Evolutionary conservation across 1,140 invertebrate species (phyloP).

Genomic region (Atta cephalotes): DNA sequence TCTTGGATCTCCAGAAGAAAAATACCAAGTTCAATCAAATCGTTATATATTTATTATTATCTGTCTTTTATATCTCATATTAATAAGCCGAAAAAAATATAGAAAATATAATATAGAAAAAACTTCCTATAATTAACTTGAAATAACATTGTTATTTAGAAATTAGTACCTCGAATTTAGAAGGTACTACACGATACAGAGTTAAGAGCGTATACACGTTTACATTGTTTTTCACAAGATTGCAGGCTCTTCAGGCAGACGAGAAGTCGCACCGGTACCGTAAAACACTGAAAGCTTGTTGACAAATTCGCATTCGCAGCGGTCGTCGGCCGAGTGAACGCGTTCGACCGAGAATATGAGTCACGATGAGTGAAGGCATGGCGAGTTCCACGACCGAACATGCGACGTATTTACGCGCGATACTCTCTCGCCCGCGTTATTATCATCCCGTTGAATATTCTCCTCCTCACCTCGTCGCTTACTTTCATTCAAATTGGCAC

Average conservation of each 20-base stretch:
- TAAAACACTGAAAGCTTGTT: slow-evolving; percentile 56
- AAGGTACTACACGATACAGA: too few species aligned
- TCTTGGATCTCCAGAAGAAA: too few species aligned
- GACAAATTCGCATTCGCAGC: slow-evolving; percentile 59
- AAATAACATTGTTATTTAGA: too few species aligned
- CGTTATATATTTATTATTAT: too few species aligned
- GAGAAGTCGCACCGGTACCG: slow-evolving; percentile 2
- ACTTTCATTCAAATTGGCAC: slow-evolving; percentile 65
- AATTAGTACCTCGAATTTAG: too few species aligned
- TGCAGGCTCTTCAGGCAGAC: neutral
- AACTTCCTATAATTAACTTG: too few species aligned
- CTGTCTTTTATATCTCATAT: too few species aligned
- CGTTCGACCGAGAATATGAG: slow-evolving; percentile 59
- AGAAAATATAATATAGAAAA: too few species aligned
- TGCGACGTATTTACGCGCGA: slow-evolving; percentile 57
- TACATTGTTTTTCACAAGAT: neutral
- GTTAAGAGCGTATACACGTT: too few species aligned
- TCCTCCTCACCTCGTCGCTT: slow-evolving; percentile 56
- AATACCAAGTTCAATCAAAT: too few species aligned
- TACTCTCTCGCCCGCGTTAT: slow-evolving; percentile 50
- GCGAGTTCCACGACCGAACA: slow-evolving; percentile 59
- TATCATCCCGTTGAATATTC: slow-evolving; percentile 68
- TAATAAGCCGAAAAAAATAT: too few species aligned
- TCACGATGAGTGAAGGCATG: slow-evolving; percentile 49
- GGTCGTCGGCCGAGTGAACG: slow-evolving; percentile 53